Evolutionary conservation across 2,888 invertebrate species (phyloP), one percentile per base, ranked within the genome.

Genomic region (Polietes domitor): DNA sequence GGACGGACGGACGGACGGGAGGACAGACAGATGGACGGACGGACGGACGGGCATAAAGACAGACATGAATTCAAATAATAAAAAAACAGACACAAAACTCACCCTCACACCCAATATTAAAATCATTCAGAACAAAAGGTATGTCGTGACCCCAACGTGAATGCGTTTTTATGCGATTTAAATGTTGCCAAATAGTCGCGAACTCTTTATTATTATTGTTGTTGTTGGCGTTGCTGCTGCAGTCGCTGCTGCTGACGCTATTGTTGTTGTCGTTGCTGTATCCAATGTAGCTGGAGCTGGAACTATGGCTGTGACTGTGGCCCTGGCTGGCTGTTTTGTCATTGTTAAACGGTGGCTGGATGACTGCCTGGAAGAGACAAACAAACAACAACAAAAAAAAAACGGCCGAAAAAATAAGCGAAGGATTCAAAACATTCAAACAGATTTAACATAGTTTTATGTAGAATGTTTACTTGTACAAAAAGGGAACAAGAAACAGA

Each of bases 141-240:
- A 91, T 90, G 90, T 91, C 91, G 91, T 91, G 91, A 90, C 91
- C 91, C 87, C 90, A 88, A 87, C 88, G 81, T 88, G 87, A 88
- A 87, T 88, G 88, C 87, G 88, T 88, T 87, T 86, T 81, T 82
- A 82, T 80, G 82, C 77, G 85, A 85, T 85, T 87, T 87, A 81
- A 86, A 87, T 82, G 86, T 82, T 85, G 80, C 83, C 83, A 85
- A 86, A 86, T 85, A 83, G 85, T 85, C 83, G 85, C 85, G 74
- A 84, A 84, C 81, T 84, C 78, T 68, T 81, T 77, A 79, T 83
- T 71, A 71, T 47, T 58, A 26, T 58, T 50, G 61, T 32, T 68
- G 71, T 21, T 77, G 74, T 70, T 82, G 82, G 77, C 84, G 78
- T 43, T 71, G 73, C 37, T 58, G 24, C 32, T 55, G 53, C 17